These are phyloP conservation scores for Pitta sordida DNA, from an alignment of 2,113 vertebrate species.

Conservation along the genomic window DNA sequence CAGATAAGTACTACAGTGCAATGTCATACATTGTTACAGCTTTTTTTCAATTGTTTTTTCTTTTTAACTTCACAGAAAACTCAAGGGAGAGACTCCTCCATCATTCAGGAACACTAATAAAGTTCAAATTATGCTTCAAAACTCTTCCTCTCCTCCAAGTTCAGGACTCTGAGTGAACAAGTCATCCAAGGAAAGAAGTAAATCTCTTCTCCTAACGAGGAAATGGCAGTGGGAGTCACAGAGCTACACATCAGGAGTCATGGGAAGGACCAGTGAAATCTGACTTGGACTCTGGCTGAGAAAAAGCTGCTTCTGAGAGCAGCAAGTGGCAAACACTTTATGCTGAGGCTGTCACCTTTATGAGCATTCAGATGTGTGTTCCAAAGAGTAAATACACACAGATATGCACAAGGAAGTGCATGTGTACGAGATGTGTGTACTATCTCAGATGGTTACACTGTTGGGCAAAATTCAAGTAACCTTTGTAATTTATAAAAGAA, in stretches of 20 bases:
- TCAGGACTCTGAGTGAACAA: background rate
- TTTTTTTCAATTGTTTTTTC: background rate
- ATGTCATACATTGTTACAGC: background rate
- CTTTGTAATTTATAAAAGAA: background rate
- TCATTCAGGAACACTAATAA: background rate
- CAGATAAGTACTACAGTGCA: background rate
- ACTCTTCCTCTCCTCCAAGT: background rate
- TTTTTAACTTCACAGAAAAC: background rate
- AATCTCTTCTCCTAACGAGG: background rate
- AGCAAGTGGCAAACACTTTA: background rate
- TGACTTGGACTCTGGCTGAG: background rate
- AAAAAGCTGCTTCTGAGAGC: background rate
- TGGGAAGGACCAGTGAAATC: background rate
- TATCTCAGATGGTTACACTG: background rate
- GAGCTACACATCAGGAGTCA: background rate
- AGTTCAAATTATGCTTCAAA: background rate
- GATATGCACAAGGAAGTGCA: background rate
- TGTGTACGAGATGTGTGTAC: fast-evolving
- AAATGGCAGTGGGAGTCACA: background rate
- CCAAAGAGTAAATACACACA: background rate
- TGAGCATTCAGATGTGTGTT: background rate
- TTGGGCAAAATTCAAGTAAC: background rate
- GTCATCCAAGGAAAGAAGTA: background rate
- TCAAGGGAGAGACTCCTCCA: background rate
- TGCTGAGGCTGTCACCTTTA: background rate